Evolutionary conservation across 2,888 invertebrate genomes (phyloP).

Genomic region (Linnaemya tessellans): DNA sequence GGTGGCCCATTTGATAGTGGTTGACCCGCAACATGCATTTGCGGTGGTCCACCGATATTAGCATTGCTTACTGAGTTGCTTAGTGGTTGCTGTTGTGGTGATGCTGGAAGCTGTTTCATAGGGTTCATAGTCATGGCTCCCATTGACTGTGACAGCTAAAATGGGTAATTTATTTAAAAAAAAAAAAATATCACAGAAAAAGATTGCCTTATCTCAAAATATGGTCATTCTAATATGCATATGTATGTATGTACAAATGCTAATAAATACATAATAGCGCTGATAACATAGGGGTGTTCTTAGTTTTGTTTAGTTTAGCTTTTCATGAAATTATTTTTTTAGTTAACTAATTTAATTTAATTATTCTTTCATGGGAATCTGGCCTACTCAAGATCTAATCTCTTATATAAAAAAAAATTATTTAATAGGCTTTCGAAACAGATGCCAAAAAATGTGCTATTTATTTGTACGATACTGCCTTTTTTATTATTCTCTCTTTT

Average conservation of each 20-base stretch:
- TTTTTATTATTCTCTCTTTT: not conserved
- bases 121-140: constrained; percentile 79
- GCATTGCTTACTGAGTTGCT: constrained; percentile 64
- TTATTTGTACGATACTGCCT: constrained; percentile 23
- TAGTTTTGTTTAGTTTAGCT: too few relatives aligned
- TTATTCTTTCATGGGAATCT: too few relatives aligned
- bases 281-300: not conserved
- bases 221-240: not conserved
- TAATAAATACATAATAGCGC: not conserved
- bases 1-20: constrained; percentile 69
- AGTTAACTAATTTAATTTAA: too few relatives aligned
- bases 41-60: constrained; percentile 64
- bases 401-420: too few relatives aligned
- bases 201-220: not conserved
- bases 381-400: too few relatives aligned
- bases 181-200: not conserved
- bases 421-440: too few relatives aligned
- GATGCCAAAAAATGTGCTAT: not conserved
- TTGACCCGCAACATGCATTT: constrained; percentile 64
- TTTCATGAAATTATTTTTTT: too few relatives aligned
- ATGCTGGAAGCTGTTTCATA: constrained; percentile 74
- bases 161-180: not conserved
- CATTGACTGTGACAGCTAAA: constrained; percentile 80
- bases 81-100: constrained; percentile 55
- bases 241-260: not conserved